Base-by-base conservation (phyloP, 1,140 invertebrate species). In the Lepidostoma basale region DNA sequence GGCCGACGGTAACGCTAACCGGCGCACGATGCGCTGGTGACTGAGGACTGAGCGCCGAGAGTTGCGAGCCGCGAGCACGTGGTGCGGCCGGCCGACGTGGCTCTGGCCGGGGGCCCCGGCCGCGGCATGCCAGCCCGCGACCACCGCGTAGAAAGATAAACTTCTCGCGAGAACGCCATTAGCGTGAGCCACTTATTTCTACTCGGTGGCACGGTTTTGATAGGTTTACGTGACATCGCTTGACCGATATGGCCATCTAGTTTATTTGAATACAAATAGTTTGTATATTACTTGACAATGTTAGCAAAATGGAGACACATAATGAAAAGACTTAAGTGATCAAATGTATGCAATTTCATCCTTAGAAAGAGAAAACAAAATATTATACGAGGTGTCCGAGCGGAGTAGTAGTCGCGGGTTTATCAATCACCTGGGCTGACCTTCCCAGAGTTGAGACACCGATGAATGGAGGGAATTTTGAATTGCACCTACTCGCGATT, bases 51-150 rank as follows among this genome's bases (percentile, higher is more conserved):
- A 60, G 14, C 39, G 25, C 33, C 20, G 49, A 18, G 44, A 10
- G 47, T 14, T 8, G 26, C 30, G 52, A 18, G 30, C 18, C 18
- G 52, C 49, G 36, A 59, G 56, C 56, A 59, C 33, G 56, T 56
- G 52, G 52, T 56, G 52, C 10, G 52, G 1, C 25, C 8, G 39
- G 36, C 56, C 56, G 56, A 60, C 56, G 56, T 60, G 56, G 56
- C 56, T 60, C 36, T n/a, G 56, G 54, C 54, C 33, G 30, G 30
- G 18, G 30, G 5, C 30, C 30, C 30, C 18, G 20, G 49, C 54
- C 54, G 10, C 54, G 22, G 54, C 49, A 30, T 20, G 44, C 20
- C 20, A 26, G 30, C 22, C 25, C 39, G 36, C 14, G 36, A 0
- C 28, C 14, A 10, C 26, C 26, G 2, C 6, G 25, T 12, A 30